Base-by-base conservation (phyloP, 1,140 invertebrate genomes). In the Popillia japonica region DNA sequence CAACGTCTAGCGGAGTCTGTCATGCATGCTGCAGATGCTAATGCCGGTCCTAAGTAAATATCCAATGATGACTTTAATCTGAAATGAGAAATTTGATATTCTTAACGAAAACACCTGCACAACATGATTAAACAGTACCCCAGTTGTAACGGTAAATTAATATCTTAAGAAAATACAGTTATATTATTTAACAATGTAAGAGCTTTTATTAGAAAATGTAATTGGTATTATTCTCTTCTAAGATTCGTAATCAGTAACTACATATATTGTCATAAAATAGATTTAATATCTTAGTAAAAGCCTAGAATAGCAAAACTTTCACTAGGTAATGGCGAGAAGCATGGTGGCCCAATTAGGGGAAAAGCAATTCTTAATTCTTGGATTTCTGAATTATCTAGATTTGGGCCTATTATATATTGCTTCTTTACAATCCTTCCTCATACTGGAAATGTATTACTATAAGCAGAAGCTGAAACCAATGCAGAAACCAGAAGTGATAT, bases 1-100 rank as follows among this genome's bases (percentile, higher is more conserved):
- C 61, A 68, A 68, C 61, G 27, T 68, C 61, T 68, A 68, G 7
- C 61, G 61, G 8, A 68, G 61, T 68, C 61, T 68, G 61, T 68
- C 61, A 68, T 68, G 61, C 61, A 68, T 68, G 61, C 61, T 68
- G 20, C 61, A 68, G 61, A 68, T 68, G 61, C 61, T 68, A 68
- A 68, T 68, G 61, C 6, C 20, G 61, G 61, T 68, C 61, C 61
- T 68, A 68, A 68, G 61, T 68, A 68, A 68, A 68, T 27, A 68
- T 8, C 61, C 61, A 68, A 23, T 68, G 61, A 68, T 68, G 61
- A 68, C 61, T 68, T 68, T 68, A 68, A 68, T 68, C 61, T 68
- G 22, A 20, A 23, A 68, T 68, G 61, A 68, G 61, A 68, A 68
- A 68, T 68, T 68, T 68, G 61, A 68, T 68, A 68, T 68, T 68